Evolutionary conservation across 2,797 vertebrate genomes (phyloP), one percentile per base, ranked within the genome.

Genomic region (Pygocentrus nattereri): DNA sequence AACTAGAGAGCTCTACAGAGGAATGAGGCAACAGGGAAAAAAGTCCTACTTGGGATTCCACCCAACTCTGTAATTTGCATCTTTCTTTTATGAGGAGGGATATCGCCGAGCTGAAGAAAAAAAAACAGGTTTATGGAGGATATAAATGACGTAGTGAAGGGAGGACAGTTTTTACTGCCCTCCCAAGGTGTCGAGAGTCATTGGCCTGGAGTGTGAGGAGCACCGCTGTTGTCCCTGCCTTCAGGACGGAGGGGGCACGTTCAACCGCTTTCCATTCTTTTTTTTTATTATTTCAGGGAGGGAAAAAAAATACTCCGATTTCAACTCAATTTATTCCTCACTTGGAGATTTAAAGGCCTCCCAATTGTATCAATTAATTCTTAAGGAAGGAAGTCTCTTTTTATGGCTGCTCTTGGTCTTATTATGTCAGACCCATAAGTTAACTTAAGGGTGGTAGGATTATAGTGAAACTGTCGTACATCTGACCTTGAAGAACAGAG

Each of bases 401-500:
- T 82, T 70, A 58, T 52, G 64, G 71, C 50, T 77, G 79, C 75
- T 56, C 81, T 70, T 76, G 54, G 74, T 73, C 79, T 78, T 88
- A 87, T 88, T 88, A 89, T 56, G 49, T 34, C 82, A 65, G 72
- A 64, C 54, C 68, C 72, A 59, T 70, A 78, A 70, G 76, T 70
- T 70, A 78, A 72, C 52, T 67, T 75, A 54, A 79, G 68, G 67
- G 72, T 15, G 34, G 50, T 79, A 85, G 80, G 81, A 81, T 83
- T 74, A 79, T 77, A 80, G 52, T 21, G 87, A 79, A 79, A 65
- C 86, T 88, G 80, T 90, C 88, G 77, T 81, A 88, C 72, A 47
- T 89, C 85, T 91, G 90, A 92, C 92, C 91, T 93, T 94, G 90
- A 91, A 87, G 76, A 74, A 85, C 85, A 88, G 23, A 59, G 67